A percentile compares a stretch with the other conserved stretches of the same genome.
Evolutionary conservation across 2,113 vertebrate species (phyloP).

Genomic region (Protobothrops flavoviridis): DNA sequence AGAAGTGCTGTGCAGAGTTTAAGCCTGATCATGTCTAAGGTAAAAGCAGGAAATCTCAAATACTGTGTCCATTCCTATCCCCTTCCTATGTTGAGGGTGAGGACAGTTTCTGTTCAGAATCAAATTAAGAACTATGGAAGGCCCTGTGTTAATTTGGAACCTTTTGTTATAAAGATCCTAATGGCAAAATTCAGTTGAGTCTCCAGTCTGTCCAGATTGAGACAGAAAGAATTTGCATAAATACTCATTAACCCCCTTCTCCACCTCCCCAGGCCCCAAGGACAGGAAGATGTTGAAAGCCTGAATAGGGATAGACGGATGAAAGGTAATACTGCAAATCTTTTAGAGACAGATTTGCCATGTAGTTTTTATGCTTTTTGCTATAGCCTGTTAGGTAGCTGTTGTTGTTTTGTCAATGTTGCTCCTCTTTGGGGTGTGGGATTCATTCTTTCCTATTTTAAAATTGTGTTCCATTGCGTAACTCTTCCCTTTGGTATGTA

Average conservation of each 20-base stretch:
- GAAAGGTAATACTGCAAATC: background rate
- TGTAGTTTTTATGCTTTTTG: background rate
- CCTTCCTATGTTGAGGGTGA: background rate
- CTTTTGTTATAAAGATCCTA: background rate
- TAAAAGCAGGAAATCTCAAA: background rate
- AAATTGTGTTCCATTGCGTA: slow-evolving; percentile 36
- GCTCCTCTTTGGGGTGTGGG: slow-evolving; percentile 14
- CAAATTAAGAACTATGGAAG: background rate
- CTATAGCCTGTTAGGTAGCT: background rate
- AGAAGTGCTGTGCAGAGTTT: background rate
- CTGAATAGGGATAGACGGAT: background rate
- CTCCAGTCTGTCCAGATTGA: background rate
- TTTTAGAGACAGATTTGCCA: background rate
- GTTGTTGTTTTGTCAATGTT: background rate
- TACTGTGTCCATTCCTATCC: background rate
- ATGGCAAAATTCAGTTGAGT: background rate
- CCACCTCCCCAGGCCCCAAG: background rate
- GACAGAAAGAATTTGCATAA: background rate
- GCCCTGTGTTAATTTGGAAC: background rate
- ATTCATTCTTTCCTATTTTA: slow-evolving; percentile 34
- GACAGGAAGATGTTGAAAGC: background rate
- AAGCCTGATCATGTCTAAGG: background rate
- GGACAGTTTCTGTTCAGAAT: background rate
- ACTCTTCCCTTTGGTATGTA: slow-evolving; percentile 35
- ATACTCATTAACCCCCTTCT: too few relatives aligned